A percentile compares a stretch with the other conserved stretches of the same genome.
Conservation (phyloP, 1,140 invertebrate species). For the Leptestheria dahalacensis region DNA sequence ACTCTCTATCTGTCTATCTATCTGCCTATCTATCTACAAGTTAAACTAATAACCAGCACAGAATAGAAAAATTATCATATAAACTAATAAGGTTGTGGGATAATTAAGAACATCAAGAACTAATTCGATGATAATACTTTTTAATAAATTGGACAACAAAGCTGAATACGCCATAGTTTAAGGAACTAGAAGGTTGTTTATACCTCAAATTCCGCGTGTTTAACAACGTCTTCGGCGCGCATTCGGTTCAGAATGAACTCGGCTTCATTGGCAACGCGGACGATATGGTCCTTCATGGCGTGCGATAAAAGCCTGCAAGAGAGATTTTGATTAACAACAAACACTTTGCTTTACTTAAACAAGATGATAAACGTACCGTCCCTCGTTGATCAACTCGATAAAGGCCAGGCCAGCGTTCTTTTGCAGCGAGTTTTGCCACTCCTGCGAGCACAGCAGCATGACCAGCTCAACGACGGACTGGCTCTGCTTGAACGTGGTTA, state of each 20-base stretch:
- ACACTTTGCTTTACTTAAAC: too few species aligned
- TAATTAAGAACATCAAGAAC: too few species aligned
- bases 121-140: too few species aligned
- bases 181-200: slow-evolving; percentile 18
- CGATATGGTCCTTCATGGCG: slow-evolving; percentile 98
- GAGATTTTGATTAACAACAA: too few species aligned
- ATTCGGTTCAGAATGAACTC: slow-evolving; percentile 98
- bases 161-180: not conserved
- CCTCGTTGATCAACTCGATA: slow-evolving; percentile 98
- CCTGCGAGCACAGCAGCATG: slow-evolving; percentile 97
- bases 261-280: slow-evolving; percentile 97
- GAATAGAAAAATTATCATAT: too few species aligned
- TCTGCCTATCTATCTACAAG: too few species aligned
- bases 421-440: slow-evolving; percentile 99
- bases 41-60: too few species aligned
- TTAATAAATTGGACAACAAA: too few species aligned
- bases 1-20: too few species aligned
- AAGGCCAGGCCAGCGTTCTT: slow-evolving; percentile 98
- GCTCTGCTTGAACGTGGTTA: slow-evolving; percentile 92
- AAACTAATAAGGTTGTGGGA: too few species aligned
- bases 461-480: slow-evolving; percentile 94
- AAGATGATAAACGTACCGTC: slow-evolving; percentile 49
- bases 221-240: slow-evolving; percentile 95
- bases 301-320: slow-evolving; percentile 72
- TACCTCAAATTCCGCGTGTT: slow-evolving; percentile 96